phyloP scores from a whole-genome alignment of 2,113 vertebrate species.

The Nettapus auritus region DNA sequence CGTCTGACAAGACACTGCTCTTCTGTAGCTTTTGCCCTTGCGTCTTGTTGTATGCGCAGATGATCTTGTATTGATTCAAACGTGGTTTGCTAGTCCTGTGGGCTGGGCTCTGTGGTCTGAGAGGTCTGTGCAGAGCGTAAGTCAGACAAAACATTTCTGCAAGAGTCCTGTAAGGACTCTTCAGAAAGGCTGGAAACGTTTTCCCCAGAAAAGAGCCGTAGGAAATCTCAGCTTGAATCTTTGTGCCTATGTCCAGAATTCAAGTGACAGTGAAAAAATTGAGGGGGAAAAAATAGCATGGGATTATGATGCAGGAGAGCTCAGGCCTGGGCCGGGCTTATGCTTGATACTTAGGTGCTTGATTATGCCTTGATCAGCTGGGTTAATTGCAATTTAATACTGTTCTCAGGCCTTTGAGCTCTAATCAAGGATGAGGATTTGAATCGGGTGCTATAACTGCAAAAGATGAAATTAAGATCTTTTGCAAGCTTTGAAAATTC shows the following conservation, averaged over 20 bases:
- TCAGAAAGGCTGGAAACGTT: neutral
- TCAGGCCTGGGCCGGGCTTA: neutral
- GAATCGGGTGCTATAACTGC: neutral
- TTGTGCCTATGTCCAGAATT: neutral
- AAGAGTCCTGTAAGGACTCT: neutral
- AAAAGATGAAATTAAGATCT: neutral
- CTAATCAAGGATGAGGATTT: neutral
- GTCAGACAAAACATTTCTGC: rapidly evolving
- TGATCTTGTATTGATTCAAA: neutral
- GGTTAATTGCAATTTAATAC: neutral
- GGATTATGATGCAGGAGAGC: neutral
- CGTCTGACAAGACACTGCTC: too few relatives aligned
- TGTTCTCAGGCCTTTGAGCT: neutral
- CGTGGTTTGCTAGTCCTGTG: too few relatives aligned
- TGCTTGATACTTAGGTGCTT: neutral
- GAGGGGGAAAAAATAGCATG: rapidly evolving
- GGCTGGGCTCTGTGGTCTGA: neutral
- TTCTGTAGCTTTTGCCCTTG: neutral
- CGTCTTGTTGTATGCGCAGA: rapidly evolving
- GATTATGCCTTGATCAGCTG: neutral
- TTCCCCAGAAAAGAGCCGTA: neutral
- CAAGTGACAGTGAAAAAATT: neutral
- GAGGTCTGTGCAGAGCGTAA: neutral
- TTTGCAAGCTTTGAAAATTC: neutral
- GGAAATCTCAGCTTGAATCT: neutral